Evolutionary conservation across 2,113 vertebrate genomes (phyloP).

Genomic region (Rhinopomastus cyanomelas): DNA sequence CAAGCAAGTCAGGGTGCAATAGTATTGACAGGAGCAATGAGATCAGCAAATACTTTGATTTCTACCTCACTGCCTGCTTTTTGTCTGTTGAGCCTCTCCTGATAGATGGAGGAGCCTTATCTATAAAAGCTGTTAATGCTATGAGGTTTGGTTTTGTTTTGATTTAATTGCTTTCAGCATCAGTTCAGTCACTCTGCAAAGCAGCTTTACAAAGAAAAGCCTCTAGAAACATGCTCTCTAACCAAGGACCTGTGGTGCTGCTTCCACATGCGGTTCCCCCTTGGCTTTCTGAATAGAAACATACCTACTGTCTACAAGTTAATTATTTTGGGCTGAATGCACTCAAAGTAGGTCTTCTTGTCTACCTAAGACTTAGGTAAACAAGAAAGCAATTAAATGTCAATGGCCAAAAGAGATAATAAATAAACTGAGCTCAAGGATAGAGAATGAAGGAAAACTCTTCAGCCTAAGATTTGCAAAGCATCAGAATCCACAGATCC

Average conservation of each 20-base stretch:
- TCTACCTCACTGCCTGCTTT: background rate
- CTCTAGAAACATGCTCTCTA: background rate
- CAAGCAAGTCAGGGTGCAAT: background rate
- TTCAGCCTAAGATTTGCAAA: background rate
- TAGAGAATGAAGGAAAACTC: background rate
- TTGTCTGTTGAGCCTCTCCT: background rate
- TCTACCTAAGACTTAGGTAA: background rate
- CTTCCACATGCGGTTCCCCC: background rate
- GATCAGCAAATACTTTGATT: background rate
- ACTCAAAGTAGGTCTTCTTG: background rate
- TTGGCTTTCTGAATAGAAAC: background rate
- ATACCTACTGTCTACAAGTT: background rate
- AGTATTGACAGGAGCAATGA: background rate
- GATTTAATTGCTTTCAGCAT: background rate
- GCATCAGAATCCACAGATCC: background rate
- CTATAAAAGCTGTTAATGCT: background rate
- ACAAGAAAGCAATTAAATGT: background rate
- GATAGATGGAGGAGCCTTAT: background rate
- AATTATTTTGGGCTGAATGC: background rate
- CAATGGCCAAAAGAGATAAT: background rate
- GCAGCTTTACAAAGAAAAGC: background rate
- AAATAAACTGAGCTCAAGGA: background rate
- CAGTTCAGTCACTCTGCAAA: background rate
- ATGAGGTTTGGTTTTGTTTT: background rate
- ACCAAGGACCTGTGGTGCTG: background rate